Conservation (phyloP, 35 echinoderm and acorn worm genomes). For the Apostichopus japonicus region DNA sequence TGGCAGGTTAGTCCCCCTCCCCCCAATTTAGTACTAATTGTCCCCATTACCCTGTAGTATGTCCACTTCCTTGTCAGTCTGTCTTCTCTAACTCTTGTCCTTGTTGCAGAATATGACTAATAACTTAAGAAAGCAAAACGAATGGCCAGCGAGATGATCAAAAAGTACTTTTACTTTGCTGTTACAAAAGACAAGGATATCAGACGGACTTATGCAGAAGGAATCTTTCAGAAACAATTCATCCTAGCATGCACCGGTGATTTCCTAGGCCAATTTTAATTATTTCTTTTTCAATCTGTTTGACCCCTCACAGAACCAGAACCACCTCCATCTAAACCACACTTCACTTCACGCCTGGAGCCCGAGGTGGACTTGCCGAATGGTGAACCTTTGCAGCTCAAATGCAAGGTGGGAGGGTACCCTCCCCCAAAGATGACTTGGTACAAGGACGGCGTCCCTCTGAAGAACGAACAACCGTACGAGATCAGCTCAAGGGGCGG, state of each 20-base stretch:
- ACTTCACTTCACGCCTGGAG: constrained; percentile 64
- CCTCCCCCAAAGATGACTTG: constrained; percentile 59
- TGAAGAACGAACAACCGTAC: constrained; percentile 56
- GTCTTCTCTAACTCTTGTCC: no score
- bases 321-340: constrained; percentile 57
- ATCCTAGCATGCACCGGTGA: background rate
- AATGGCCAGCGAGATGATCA: no score
- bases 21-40: background rate
- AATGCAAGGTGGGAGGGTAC: constrained; percentile 62
- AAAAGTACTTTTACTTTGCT: no score
- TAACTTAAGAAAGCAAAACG: no score
- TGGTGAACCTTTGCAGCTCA: constrained; percentile 54
- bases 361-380: constrained; percentile 33
- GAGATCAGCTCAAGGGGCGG: constrained; percentile 57
- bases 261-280: background rate
- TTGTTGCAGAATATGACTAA: no score
- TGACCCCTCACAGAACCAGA: constrained; percentile 6
- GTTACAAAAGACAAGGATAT: no score
- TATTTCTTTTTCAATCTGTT: background rate
- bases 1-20: constrained; percentile 31
- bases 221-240: background rate
- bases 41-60: no score
- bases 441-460: constrained; percentile 54
- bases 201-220: no score
- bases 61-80: no score